Percentiles rank a stretch among this genome's conserved stretches.
Evolutionary conservation across 2,888 invertebrate genomes (phyloP).

Genomic region (Neocrepidodera transversa): DNA sequence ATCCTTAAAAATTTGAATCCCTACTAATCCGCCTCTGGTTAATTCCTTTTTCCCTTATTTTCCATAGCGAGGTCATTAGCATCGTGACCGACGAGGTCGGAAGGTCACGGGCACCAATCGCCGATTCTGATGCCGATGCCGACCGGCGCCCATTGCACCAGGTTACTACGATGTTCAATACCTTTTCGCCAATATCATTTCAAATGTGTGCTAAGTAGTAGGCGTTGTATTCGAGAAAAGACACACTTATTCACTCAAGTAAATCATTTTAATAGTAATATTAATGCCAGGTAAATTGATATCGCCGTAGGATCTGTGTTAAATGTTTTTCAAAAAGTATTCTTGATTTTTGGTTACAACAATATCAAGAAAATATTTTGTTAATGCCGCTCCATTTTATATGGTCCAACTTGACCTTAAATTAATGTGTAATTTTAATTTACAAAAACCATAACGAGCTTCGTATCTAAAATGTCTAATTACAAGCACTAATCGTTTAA

Average conservation of each 20-base stretch:
- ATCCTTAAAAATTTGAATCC: no score
- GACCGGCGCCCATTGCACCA: conserved; percentile 22
- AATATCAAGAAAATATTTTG: no score
- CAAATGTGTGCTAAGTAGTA: conserved; percentile 8
- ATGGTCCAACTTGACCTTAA: no score
- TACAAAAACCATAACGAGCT: not conserved
- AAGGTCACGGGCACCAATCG: conserved; percentile 47
- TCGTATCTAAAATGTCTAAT: conserved; percentile 3
- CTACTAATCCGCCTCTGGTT: not conserved
- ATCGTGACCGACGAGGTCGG: conserved; percentile 48
- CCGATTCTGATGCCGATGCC: conserved; percentile 23
- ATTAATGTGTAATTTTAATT: not conserved
- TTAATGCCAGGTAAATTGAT: no score
- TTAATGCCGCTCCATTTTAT: no score
- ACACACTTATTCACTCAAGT: conserved; percentile 5
- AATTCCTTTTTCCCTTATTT: conserved; percentile 6
- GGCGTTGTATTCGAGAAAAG: not conserved
- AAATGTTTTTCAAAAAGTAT: no score
- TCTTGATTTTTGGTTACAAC: no score
- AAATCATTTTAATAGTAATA: no score
- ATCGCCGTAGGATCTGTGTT: no score
- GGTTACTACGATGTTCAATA: conserved; percentile 14
- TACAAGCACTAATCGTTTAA: conserved; percentile 6
- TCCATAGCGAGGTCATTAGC: conserved; percentile 42
- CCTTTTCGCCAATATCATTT: not conserved